Evolutionary conservation across 2,113 vertebrate genomes (phyloP).

Genomic region (Isurus oxyrinchus): DNA sequence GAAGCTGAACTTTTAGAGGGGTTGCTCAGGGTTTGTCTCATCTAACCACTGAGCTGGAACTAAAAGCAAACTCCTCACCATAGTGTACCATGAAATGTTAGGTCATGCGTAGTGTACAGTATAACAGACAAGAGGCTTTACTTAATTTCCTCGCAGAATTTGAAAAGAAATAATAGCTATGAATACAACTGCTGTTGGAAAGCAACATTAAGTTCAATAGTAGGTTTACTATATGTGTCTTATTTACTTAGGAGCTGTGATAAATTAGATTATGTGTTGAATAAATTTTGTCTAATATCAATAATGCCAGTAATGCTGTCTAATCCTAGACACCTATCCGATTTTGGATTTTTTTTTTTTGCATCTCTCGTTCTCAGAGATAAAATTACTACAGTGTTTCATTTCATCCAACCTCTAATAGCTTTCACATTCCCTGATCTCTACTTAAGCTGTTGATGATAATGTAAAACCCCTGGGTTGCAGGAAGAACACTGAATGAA

Average conservation of each 20-base stretch:
- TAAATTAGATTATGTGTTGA: background rate
- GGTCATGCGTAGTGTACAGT: background rate
- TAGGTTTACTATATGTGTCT: background rate
- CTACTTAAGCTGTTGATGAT: slow-evolving; percentile 24
- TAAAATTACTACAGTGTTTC: background rate
- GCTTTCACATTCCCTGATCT: slow-evolving; percentile 26
- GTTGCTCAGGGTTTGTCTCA: background rate
- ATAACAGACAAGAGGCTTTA: background rate
- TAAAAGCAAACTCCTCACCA: background rate
- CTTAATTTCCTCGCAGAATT: background rate
- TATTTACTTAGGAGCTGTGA: slow-evolving; percentile 17
- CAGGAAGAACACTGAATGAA: slow-evolving; percentile 29
- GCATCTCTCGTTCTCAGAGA: background rate
- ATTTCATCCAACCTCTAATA: background rate
- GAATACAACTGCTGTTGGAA: background rate
- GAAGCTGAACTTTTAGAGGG: background rate
- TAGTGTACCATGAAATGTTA: background rate
- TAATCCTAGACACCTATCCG: background rate
- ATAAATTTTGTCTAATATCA: background rate
- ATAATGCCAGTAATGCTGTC: background rate
- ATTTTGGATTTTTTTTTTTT: background rate
- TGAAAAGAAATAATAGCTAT: background rate
- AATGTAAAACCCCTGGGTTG: slow-evolving; percentile 28
- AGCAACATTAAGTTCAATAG: background rate
- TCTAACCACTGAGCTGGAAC: background rate